Evolutionary conservation across 2,113 vertebrate genomes (phyloP).

Genomic region (Pangasianodon gigas): DNA sequence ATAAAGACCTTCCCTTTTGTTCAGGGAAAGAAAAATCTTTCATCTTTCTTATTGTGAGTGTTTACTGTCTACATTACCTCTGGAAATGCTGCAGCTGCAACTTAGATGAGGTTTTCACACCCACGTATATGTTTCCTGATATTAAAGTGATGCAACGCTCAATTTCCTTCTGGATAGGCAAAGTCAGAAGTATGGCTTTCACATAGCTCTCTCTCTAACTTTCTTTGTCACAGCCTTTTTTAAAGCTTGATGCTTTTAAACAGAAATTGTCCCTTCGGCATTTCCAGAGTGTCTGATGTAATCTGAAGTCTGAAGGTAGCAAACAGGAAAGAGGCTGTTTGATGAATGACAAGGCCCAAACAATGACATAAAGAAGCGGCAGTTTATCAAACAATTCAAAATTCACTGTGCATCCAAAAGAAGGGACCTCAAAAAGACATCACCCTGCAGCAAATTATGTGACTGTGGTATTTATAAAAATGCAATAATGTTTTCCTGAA

Average conservation of each 20-base stretch:
- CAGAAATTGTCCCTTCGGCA: conserved; percentile 37
- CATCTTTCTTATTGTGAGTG: neutral
- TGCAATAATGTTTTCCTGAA: conserved; percentile 19
- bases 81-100: conserved; percentile 1
- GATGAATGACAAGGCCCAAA: conserved; percentile 44
- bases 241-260: conserved; percentile 13
- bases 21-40: conserved; percentile 4
- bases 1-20: neutral
- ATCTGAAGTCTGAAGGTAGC: conserved; percentile 42
- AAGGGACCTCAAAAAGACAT: conserved; percentile 12
- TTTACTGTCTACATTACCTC: conserved; percentile 7
- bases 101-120: conserved; percentile 27
- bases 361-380: conserved; percentile 35
- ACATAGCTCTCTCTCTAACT: neutral
- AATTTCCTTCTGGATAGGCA: conserved; percentile 33
- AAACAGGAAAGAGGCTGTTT: conserved; percentile 21
- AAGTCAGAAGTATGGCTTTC: neutral
- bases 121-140: conserved; percentile 25
- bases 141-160: conserved; percentile 31
- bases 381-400: conserved; percentile 40
- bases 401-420: conserved; percentile 4
- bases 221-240: neutral
- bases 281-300: conserved; percentile 51
- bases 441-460: conserved; percentile 17
- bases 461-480: conserved; percentile 17